A percentile compares a stretch with the other conserved stretches of the same genome.
These are phyloP conservation scores for Dendrolimus pini DNA, from an alignment of 2,888 invertebrate genomes.

Conservation along the genomic window DNA sequence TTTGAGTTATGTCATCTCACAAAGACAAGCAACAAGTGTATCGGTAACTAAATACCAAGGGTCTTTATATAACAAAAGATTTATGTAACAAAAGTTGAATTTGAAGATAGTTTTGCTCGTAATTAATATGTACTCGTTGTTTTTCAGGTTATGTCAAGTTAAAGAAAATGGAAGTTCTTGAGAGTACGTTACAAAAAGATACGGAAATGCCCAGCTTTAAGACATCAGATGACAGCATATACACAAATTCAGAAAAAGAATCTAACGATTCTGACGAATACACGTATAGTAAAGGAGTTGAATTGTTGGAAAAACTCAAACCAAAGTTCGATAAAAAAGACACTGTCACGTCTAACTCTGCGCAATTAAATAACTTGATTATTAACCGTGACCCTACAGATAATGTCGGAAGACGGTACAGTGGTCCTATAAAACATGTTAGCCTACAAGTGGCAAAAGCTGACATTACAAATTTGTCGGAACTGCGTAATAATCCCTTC, in stretches of 20 bases:
- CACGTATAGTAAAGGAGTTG: conserved; percentile 37
- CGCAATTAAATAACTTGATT: conserved; percentile 18
- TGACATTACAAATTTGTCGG: conserved; percentile 38
- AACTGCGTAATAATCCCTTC: conserved; percentile 20
- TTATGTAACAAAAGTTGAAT: no score
- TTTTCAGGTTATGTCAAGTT: conserved; percentile 77
- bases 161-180: conserved; percentile 68
- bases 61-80: no score
- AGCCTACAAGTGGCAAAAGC: conserved; percentile 37
- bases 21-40: no score
- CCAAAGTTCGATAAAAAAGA: conserved; percentile 21
- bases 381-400: conserved; percentile 17
- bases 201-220: conserved; percentile 22
- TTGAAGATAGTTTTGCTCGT: no score
- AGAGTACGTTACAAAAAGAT: conserved; percentile 54
- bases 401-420: conserved; percentile 34
- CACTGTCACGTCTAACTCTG: conserved; percentile 4
- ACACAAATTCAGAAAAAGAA: conserved; percentile 65
- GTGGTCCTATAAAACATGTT: conserved; percentile 44
- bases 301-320: conserved; percentile 40
- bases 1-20: no score
- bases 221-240: conserved; percentile 54
- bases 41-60: no score
- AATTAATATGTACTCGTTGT: no score
- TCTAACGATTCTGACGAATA: conserved; percentile 54